Percentiles rank a stretch among this genome's conserved stretches.
Evolutionary conservation across 2,888 invertebrate genomes (phyloP).

Genomic region (Drosophila demipolita): DNA sequence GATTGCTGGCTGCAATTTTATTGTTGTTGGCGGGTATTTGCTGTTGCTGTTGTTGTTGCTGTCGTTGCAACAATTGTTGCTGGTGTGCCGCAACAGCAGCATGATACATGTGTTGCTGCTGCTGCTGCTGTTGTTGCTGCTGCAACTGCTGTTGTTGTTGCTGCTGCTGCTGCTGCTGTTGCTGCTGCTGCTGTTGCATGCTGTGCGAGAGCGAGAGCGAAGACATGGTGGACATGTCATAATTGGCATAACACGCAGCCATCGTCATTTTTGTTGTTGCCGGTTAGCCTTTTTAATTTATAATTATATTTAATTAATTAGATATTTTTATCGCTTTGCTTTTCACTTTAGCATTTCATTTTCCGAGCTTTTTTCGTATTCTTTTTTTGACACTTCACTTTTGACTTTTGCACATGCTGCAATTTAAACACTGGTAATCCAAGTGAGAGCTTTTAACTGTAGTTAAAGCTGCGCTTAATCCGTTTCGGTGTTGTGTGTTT

Average conservation of each 20-base stretch:
- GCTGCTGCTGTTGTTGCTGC: conserved; percentile 58
- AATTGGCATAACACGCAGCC: conserved; percentile 85
- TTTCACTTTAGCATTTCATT: conserved; percentile 54
- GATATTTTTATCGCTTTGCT: conserved; percentile 8
- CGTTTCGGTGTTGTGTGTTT: conserved; percentile 52
- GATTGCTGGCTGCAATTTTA: conserved; percentile 53
- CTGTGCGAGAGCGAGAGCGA: conserved; percentile 80
- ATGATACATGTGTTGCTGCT: conserved; percentile 67
- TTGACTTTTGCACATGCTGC: conserved; percentile 25
- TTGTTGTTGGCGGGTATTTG: conserved; percentile 39
- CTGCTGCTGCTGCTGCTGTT: conserved; percentile 66
- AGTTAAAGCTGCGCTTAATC: conserved; percentile 74
- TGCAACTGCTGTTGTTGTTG: conserved; percentile 56
- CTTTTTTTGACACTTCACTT: conserved; percentile 51
- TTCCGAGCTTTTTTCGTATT: conserved; percentile 42
- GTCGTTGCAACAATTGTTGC: conserved; percentile 68
- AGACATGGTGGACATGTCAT: conserved; percentile 82
- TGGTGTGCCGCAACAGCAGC: conserved; percentile 71
- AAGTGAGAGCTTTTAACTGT: conserved; percentile 69
- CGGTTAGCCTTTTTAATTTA: conserved; percentile 16
- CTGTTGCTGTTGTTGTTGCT: conserved; percentile 60
- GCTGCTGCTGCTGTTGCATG: conserved; percentile 76
- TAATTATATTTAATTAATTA: conserved; percentile 9
- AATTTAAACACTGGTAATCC: conserved; percentile 84
- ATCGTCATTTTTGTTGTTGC: conserved; percentile 81